A percentile compares a stretch with the other conserved stretches of the same genome.
These are phyloP conservation scores for Blastomussa wellsi DNA, from an alignment of 92 coral and sea anemone genomes.

Conservation along the genomic window DNA sequence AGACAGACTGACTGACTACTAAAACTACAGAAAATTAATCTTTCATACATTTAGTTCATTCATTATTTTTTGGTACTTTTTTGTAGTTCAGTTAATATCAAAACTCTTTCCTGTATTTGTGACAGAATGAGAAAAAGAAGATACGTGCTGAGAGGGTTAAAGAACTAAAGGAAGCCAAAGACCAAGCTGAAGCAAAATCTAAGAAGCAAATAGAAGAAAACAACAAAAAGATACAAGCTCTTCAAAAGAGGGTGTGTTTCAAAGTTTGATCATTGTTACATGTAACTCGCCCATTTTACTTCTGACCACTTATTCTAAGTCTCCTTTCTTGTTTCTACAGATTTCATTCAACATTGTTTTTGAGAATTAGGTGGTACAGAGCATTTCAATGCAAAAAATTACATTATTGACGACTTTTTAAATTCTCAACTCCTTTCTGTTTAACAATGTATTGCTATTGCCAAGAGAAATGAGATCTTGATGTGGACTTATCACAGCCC, in stretches of 20 bases:
- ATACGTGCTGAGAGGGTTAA: conserved; percentile 87
- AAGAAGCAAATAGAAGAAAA: conserved; percentile 89
- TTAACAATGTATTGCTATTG: too few species aligned
- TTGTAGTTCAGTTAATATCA: background rate
- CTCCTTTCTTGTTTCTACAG: background rate
- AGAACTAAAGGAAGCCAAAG: conserved; percentile 81
- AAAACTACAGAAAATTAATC: background rate
- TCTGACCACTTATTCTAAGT: too few species aligned
- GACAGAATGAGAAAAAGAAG: conserved; percentile 79
- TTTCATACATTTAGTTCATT: background rate
- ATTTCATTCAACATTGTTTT: background rate
- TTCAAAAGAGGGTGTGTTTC: conserved; percentile 84
- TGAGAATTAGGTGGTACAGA: background rate
- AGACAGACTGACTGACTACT: background rate
- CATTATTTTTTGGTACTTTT: background rate
- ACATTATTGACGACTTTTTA: too few species aligned
- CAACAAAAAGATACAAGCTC: conserved; percentile 92
- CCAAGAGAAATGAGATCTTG: background rate
- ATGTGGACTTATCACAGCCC: background rate
- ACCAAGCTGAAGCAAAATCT: conserved; percentile 81
- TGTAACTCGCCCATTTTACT: background rate
- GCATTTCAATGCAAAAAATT: background rate
- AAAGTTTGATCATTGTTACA: background rate
- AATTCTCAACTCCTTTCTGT: background rate
- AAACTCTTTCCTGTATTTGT: background rate